Conservation (phyloP, 2,888 invertebrate genomes). For the Pollenia angustigena region DNA sequence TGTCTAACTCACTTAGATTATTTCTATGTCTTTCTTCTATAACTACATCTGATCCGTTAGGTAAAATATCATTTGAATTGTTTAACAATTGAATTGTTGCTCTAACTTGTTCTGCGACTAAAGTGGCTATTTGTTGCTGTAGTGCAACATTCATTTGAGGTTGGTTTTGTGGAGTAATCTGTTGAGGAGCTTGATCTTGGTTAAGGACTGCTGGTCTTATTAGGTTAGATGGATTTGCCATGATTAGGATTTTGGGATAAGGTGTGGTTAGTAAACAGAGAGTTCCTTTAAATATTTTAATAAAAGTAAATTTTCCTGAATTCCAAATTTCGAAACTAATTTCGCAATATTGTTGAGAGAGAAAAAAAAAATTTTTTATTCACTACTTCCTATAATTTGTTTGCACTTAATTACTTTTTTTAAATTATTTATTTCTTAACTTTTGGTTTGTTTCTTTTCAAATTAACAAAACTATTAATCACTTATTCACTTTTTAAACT, state of each 20-base stretch:
- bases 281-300: too few relatives aligned
- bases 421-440: too few relatives aligned
- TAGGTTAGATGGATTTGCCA: not conserved
- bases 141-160: constrained; percentile 24
- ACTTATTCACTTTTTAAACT: too few relatives aligned
- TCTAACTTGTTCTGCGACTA: constrained; percentile 9
- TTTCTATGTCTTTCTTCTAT: constrained; percentile 11
- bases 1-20: constrained; percentile 2
- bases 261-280: too few relatives aligned
- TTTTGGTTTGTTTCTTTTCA: too few relatives aligned
- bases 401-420: too few relatives aligned
- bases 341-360: too few relatives aligned
- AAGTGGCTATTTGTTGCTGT: constrained; percentile 26
- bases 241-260: not conserved
- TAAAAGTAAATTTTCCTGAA: too few relatives aligned
- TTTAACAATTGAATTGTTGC: not conserved
- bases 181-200: not conserved
- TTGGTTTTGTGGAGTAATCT: constrained; percentile 8
- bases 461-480: too few relatives aligned
- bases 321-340: too few relatives aligned
- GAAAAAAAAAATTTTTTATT: too few relatives aligned
- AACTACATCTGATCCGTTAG: not conserved
- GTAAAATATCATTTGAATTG: not conserved
- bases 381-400: too few relatives aligned
- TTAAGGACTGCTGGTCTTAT: constrained; percentile 21